A percentile compares a stretch with the other conserved stretches of the same genome.
Conservation (phyloP, 92 coral and sea anemone species). For the Desmophyllum pertusum region DNA sequence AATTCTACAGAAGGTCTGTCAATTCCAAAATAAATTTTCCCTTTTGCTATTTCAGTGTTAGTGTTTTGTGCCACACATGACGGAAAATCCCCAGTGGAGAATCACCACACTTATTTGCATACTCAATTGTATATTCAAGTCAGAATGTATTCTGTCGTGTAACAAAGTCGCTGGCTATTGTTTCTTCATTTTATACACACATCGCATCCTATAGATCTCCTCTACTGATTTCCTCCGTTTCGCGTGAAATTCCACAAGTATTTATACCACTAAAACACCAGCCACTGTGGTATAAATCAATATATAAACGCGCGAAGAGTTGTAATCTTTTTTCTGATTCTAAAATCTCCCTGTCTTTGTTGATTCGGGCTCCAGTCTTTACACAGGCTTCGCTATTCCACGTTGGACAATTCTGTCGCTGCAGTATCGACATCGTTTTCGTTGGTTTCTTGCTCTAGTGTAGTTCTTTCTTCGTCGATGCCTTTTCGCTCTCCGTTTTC, state of each 20-base stretch:
- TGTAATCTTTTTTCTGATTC: background rate
- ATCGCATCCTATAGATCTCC: background rate
- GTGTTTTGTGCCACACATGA: background rate
- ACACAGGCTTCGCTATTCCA: background rate
- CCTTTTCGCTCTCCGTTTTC: constrained; percentile 18
- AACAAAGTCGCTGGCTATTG: background rate
- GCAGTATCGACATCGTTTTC: background rate
- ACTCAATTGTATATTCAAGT: background rate
- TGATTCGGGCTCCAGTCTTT: background rate
- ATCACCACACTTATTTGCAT: background rate
- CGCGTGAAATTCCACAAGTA: background rate
- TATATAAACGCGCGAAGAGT: background rate
- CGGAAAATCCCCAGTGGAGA: background rate
- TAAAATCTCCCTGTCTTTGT: background rate
- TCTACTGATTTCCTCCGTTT: background rate
- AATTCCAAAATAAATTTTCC: background rate
- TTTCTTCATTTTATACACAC: background rate
- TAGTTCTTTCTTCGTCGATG: background rate
- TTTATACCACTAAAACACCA: background rate
- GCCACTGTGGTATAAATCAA: background rate
- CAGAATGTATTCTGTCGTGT: background rate
- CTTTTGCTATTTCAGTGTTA: background rate
- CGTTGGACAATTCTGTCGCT: background rate
- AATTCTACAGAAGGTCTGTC: background rate
- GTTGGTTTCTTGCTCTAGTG: constrained; percentile 1